Conservation (phyloP, 2,888 invertebrate species). For the Trichacis sp. region DNA sequence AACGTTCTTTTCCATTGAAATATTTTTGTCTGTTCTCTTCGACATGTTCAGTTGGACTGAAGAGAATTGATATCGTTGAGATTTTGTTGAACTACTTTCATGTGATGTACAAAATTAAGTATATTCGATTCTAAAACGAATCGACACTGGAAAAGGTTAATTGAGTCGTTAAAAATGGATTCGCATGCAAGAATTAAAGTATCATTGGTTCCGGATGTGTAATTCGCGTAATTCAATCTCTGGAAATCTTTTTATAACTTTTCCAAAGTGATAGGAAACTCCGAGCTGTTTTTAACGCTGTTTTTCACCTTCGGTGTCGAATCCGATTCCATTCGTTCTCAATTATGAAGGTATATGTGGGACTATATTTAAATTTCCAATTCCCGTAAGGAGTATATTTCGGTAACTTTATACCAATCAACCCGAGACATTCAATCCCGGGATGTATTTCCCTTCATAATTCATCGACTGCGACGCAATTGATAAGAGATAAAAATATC, state of each 20-base stretch:
- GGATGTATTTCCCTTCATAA: neutral
- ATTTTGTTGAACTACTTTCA: too few species aligned
- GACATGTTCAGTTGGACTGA: too few species aligned
- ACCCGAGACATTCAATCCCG: neutral
- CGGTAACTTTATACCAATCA: conserved; percentile 5
- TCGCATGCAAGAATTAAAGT: neutral
- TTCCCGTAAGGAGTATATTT: neutral
- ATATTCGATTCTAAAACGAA: too few species aligned
- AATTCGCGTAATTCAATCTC: neutral
- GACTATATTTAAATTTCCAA: conserved; percentile 2
- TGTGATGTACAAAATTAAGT: too few species aligned
- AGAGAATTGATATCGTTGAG: too few species aligned
- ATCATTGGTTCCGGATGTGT: neutral
- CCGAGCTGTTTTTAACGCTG: neutral
- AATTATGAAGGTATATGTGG: neutral
- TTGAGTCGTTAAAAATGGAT: too few species aligned
- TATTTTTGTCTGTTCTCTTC: too few species aligned
- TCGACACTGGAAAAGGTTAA: too few species aligned
- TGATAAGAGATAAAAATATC: neutral
- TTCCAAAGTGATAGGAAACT: neutral
- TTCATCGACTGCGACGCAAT: neutral
- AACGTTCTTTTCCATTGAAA: too few species aligned
- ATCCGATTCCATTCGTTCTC: neutral
- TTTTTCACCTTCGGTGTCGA: conserved; percentile 3
- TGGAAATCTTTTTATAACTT: conserved; percentile 1